Conservation (phyloP, 2,113 vertebrate species). For the Lynx canadensis region DNA sequence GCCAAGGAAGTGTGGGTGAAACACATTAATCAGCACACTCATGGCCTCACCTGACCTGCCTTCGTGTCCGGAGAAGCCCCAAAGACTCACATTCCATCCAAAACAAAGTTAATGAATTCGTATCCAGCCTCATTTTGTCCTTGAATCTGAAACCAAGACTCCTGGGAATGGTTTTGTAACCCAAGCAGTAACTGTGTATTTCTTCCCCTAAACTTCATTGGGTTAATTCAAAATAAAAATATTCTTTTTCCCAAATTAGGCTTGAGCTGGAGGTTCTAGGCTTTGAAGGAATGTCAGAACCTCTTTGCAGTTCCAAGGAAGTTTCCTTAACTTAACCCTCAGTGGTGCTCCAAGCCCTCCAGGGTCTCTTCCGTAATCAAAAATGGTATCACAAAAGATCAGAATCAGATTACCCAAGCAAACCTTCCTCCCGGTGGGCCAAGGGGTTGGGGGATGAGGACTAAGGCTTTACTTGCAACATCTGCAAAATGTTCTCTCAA, state of each 20-base stretch:
- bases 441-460: background rate
- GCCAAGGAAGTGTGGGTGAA: background rate
- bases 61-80: background rate
- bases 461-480: background rate
- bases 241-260: constrained; percentile 9
- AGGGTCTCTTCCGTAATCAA: background rate
- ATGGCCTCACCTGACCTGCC: background rate
- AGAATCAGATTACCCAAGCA: background rate
- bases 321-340: background rate
- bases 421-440: background rate
- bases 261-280: background rate
- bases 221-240: constrained; percentile 55
- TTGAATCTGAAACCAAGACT: constrained; percentile 51
- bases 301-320: background rate
- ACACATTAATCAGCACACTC: background rate
- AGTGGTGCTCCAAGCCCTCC: background rate
- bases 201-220: background rate
- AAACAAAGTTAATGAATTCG: constrained; percentile 57
- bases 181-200: constrained; percentile 16
- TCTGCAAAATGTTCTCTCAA: background rate
- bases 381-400: background rate
- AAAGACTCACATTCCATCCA: background rate
- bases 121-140: constrained; percentile 33
- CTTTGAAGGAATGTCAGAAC: background rate
- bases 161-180: constrained; percentile 45